Base-by-base conservation (phyloP, 2,888 invertebrate species). In the Myopa tessellatipennis region DNA sequence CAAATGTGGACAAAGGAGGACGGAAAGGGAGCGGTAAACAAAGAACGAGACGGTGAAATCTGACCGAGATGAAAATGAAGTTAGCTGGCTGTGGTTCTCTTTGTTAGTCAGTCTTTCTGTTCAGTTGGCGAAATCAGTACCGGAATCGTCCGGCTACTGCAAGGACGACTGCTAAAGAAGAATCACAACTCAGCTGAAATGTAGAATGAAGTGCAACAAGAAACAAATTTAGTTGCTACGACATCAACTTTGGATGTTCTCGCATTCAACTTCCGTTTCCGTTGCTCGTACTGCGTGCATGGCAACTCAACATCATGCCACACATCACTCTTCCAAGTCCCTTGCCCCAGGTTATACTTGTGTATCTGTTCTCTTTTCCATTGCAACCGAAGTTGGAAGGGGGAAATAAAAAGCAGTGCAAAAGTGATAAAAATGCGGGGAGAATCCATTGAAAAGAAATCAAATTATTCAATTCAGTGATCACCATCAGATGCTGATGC, bases 391-490 rank as follows among this genome's bases (percentile, higher is more conserved):
- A 1, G 12, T 8, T 40, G 72, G 4, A 45, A 34, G 34, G 40
- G 4, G 60, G 38, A 16, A 68, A 68, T 10, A 45, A 68, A 50
- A 45, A 68, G 38, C n/a, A 45, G 38, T 8, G 60, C 4, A n/a
- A 58, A 63, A 45, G 45, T 73, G 73, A 65, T 45, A 45, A 45
- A 40, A 73, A 67, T 61, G 26, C 26, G 18, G 52, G 8, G 38
- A 60, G 40, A 45, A 60, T 60, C 60, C 82, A 82, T 83, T 82
- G 83, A 82, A 82, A 84, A 84, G 83, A 85, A 87, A 87, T 88
- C 85, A 86, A 87, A 88, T 88, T 86, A 88, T 83, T 85, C 85
- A 85, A 85, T 83, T 88, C 88, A 86, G 82, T 87, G 88, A 86
- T 86, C 87, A 86, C 84, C 84, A 84, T 83, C 84, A 84, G 84